A percentile compares a stretch with the other conserved stretches of the same genome.
Conservation (phyloP, 2,888 invertebrate species). For the Caenorhabditis sp. region DNA sequence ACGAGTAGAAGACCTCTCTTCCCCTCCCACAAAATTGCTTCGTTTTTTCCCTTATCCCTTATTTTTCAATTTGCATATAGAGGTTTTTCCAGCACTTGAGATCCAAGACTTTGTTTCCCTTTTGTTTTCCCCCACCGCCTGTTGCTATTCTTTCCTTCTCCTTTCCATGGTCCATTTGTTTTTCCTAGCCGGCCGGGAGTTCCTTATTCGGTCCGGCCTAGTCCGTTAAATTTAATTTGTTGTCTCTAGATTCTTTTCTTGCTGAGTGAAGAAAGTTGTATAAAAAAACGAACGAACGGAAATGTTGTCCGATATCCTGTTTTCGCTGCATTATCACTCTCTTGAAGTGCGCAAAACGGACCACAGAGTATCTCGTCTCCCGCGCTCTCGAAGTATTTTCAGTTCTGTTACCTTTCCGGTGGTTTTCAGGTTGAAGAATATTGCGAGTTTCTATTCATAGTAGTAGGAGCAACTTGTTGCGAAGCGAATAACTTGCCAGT, state of each 20-base stretch:
- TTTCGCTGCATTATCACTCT: slow-evolving; percentile 31
- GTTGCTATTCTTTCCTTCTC: too few species aligned
- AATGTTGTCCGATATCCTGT: slow-evolving; percentile 62
- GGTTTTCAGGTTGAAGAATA: slow-evolving; percentile 5
- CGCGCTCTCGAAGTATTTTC: slow-evolving; percentile 31
- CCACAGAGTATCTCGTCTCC: neutral
- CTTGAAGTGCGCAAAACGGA: slow-evolving; percentile 31
- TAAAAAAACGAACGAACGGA: too few species aligned
- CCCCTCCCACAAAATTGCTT: too few species aligned
- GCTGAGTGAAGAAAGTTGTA: neutral
- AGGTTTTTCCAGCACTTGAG: too few species aligned
- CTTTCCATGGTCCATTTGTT: slow-evolving; percentile 46
- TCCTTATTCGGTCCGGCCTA: slow-evolving; percentile 22
- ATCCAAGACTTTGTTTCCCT: neutral
- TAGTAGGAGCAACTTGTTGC: slow-evolving; percentile 8
- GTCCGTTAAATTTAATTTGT: slow-evolving; percentile 54
- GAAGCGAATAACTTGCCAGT: neutral
- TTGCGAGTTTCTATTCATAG: slow-evolving; percentile 3
- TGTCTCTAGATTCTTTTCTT: slow-evolving; percentile 28
- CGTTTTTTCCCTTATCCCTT: too few species aligned
- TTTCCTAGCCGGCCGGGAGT: slow-evolving; percentile 15
- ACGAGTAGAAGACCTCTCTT: neutral
- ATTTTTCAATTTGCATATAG: slow-evolving; percentile 21
- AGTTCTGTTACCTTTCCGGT: slow-evolving; percentile 15
- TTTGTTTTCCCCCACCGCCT: slow-evolving; percentile 12